These are phyloP conservation scores for Etheostoma spectabile DNA, from an alignment of 2,113 vertebrate genomes.

Conservation along the genomic window DNA sequence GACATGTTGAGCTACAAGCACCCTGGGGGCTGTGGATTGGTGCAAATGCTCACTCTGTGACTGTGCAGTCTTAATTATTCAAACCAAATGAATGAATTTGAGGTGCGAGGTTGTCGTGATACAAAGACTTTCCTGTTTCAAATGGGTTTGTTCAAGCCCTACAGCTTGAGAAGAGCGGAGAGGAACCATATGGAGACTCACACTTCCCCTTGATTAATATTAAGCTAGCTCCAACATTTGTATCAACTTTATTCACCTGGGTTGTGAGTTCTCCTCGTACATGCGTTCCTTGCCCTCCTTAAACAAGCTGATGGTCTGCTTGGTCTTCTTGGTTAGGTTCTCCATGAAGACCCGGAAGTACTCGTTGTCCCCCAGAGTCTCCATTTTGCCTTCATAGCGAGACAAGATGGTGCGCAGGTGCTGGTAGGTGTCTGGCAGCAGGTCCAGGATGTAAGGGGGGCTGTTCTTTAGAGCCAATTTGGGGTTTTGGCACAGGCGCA, in stretches of 20 bases:
- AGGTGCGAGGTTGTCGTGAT: not conserved
- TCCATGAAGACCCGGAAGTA: conserved; percentile 99
- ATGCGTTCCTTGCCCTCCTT: conserved; percentile 98
- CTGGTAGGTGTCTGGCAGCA: conserved; percentile 98
- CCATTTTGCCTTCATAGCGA: conserved; percentile 99
- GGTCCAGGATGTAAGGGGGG: conserved; percentile 97
- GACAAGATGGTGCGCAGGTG: conserved; percentile 95
- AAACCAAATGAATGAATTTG: conserved; percentile 28
- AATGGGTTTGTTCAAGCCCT: not conserved
- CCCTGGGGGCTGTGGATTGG: not conserved
- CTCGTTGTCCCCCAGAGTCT: conserved; percentile 96
- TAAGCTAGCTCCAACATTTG: not conserved
- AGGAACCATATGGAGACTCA: not conserved
- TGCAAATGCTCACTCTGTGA: conserved; percentile 31
- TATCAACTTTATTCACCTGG: conserved; percentile 83
- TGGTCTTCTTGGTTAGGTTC: conserved; percentile 98
- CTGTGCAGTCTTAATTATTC: conserved; percentile 18
- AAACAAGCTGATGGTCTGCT: conserved; percentile 99
- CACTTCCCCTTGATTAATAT: not conserved
- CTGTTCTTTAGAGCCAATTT: conserved; percentile 98
- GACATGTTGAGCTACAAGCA: conserved; percentile 50
- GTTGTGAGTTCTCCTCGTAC: conserved; percentile 99
- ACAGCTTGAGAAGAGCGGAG: not conserved
- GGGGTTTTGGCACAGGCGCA: conserved; percentile 97
- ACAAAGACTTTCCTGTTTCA: conserved; percentile 1